Base-by-base conservation (phyloP, 1,140 invertebrate genomes). In the Megalonaias nervosa region DNA sequence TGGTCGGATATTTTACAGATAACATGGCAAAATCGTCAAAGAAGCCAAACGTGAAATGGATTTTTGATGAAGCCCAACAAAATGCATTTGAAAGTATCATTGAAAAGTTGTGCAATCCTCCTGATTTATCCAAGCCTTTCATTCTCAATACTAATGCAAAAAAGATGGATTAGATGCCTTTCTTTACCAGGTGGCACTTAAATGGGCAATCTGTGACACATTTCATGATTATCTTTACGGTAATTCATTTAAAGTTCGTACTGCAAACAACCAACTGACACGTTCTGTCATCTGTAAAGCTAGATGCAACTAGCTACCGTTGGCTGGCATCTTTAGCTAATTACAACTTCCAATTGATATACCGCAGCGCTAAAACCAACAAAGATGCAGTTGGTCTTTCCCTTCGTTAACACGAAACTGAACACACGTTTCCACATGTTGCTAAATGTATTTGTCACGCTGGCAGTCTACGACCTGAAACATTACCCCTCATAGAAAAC, bases 161-260 rank as follows among this genome's bases (percentile, higher is more conserved):
- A 26, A 72, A 26, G 4, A 58, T 23, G 85, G 83, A 14, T 23
- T 88, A 15, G 87, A 84, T 38, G 82, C 82, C 12, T 84, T 86
- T 1, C 76, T 90, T 38, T 82, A 78, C 21, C 88, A 88, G 74
- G 56, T 48, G 55, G 65, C 23, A 31, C 65, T 67, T 15, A 67
- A 67, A 9, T 67, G 70, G 70, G 23, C 70, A 38, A 48, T 58
- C 1, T 48, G 74, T 17, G 74, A 79, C 23, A 79, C 76, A 66
- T 75, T 80, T 58, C 65, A 77, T 48, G 74, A 80, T 26, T 77
- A 80, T 55, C 67, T 79, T 4, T 76, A 73, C 62, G 71, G 77
- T 14, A 23, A 62, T n/a, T 23, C 31, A 12, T 79, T 78, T 57
- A 55, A 56, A 16, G 72, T 82, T 65, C 21, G 48, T 57, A 76